These are phyloP conservation scores for Sphaeridia pumilis DNA, from an alignment of 2,888 invertebrate species.

Conservation along the genomic window DNA sequence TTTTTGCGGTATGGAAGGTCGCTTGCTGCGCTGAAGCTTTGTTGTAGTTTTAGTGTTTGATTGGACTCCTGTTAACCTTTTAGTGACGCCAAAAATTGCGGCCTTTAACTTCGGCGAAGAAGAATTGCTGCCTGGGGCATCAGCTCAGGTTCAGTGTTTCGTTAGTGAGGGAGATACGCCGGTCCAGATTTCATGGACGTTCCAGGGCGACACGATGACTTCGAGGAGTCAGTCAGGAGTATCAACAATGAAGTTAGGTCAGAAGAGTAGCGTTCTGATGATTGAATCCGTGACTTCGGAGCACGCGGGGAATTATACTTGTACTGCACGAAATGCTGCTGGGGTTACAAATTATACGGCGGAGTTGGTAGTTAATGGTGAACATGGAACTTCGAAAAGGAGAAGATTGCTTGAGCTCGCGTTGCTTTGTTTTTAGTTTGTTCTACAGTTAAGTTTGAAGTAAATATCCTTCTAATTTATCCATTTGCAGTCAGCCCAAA, in stretches of 20 bases:
- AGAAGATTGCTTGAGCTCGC: neutral
- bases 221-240: conserved; percentile 40
- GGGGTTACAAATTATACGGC: conserved; percentile 56
- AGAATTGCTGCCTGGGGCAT: conserved; percentile 36
- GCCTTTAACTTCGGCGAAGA: conserved; percentile 46
- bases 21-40: neutral
- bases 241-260: conserved; percentile 47
- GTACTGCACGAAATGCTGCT: conserved; percentile 59
- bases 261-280: conserved; percentile 50
- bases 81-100: conserved; percentile 49
- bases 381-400: neutral
- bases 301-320: conserved; percentile 60
- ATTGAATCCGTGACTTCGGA: conserved; percentile 16
- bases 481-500: conserved; percentile 47
- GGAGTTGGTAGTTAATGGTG: conserved; percentile 19
- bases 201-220: conserved; percentile 46
- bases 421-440: neutral
- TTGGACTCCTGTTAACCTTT: conserved; percentile 15
- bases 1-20: too few species aligned
- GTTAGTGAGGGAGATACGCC: conserved; percentile 41
- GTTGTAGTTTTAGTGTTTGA: conserved; percentile 23
- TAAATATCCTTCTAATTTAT: neutral
- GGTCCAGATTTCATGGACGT: conserved; percentile 45
- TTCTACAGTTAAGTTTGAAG: too few species aligned
- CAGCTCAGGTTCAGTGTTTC: conserved; percentile 36